These are phyloP conservation scores for Prietella phreatophila DNA, from an alignment of 2,113 vertebrate species.

Conservation along the genomic window DNA sequence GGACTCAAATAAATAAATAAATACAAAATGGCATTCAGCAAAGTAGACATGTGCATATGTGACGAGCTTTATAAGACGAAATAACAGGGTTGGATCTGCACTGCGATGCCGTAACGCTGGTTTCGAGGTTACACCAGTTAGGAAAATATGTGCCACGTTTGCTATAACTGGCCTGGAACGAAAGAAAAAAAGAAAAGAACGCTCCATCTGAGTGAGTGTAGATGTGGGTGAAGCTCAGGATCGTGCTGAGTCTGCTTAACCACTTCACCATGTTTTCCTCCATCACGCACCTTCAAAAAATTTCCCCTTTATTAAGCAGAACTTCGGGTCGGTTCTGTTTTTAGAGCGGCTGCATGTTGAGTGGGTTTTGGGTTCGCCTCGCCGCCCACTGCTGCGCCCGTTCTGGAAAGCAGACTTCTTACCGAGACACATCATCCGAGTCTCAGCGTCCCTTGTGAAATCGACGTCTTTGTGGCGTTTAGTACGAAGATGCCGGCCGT, in stretches of 20 bases:
- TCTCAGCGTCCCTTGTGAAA: too few species aligned
- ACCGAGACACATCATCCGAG: too few species aligned
- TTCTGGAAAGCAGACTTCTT: neutral
- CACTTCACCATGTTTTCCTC: constrained; percentile 17
- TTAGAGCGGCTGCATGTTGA: neutral
- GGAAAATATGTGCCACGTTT: constrained; percentile 23
- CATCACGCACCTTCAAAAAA: neutral
- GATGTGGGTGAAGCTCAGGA: neutral
- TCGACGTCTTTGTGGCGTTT: too few species aligned
- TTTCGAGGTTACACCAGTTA: neutral
- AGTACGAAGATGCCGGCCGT: too few species aligned
- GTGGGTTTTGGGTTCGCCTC: neutral
- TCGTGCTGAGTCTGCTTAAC: neutral
- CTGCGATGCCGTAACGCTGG: neutral
- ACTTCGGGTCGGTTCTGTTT: constrained; percentile 2
- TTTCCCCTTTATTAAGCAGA: neutral
- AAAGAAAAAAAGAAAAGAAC: too few species aligned
- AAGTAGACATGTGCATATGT: neutral
- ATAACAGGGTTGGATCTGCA: too few species aligned
- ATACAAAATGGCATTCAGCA: neutral
- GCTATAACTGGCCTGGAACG: neutral
- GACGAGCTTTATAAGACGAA: neutral
- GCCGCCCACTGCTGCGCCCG: neutral
- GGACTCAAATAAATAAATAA: neutral
- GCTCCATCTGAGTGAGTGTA: neutral